Conservation (phyloP, 2,797 vertebrate genomes). For the Eulemur mongoz region DNA sequence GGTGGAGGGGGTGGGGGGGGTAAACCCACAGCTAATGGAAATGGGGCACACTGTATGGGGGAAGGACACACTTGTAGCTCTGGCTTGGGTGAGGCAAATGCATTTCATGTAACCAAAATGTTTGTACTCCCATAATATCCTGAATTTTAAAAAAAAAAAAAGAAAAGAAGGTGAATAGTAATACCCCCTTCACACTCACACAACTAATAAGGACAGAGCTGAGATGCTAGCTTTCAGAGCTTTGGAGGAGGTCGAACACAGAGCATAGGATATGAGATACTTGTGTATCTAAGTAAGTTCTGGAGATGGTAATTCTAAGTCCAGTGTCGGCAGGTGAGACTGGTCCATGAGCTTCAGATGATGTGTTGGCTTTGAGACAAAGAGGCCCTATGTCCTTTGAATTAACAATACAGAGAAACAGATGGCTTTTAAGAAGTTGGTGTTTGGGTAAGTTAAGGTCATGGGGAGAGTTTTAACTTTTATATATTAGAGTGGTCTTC, state of each 20-base stretch:
- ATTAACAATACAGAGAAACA: neutral
- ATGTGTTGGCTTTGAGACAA: neutral
- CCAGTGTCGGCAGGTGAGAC: neutral
- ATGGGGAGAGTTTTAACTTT: neutral
- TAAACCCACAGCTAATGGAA: too few species aligned
- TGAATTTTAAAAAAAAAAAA: neutral
- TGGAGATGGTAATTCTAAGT: neutral
- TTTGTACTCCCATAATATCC: too few species aligned
- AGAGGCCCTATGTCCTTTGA: neutral
- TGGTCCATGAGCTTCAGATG: neutral
- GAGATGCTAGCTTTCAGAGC: neutral
- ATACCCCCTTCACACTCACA: neutral
- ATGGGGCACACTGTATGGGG: too few species aligned
- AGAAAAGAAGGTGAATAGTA: neutral
- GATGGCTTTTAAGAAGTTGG: neutral
- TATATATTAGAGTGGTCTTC: neutral
- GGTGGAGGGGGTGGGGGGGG: too few species aligned
- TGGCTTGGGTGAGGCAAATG: too few species aligned
- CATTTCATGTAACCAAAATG: too few species aligned
- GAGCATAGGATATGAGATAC: neutral
- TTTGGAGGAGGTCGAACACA: neutral
- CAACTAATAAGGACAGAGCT: neutral
- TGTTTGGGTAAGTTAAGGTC: neutral
- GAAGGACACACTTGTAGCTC: too few species aligned
- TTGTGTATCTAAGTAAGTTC: neutral